These are phyloP conservation scores for Steromphala cineraria DNA, from an alignment of 2,888 invertebrate species.

Conservation along the genomic window DNA sequence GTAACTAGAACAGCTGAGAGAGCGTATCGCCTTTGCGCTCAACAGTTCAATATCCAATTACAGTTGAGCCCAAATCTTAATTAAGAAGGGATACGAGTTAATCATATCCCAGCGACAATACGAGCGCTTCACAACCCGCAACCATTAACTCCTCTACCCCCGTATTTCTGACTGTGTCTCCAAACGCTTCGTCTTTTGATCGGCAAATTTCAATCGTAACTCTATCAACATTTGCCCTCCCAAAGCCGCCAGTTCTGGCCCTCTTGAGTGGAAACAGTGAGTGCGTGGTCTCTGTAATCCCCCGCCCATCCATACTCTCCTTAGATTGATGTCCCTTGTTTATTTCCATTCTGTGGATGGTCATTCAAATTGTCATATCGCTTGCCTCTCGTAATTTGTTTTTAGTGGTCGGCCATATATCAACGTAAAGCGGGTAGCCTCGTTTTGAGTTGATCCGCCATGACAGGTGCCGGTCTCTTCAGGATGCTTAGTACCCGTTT, in stretches of 20 bases:
- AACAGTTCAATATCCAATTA: neutral
- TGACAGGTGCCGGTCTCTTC: neutral
- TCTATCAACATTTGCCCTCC: slow-evolving; percentile 8
- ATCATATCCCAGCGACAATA: neutral
- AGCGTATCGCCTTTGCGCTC: neutral
- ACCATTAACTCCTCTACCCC: neutral
- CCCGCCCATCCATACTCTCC: neutral
- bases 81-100: neutral
- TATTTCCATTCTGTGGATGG: neutral
- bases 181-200: neutral
- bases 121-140: neutral
- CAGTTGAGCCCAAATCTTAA: neutral
- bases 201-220: neutral
- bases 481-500: neutral
- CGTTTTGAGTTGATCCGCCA: neutral
- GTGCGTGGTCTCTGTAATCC: neutral
- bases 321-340: neutral
- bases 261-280: neutral
- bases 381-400: neutral
- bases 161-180: neutral
- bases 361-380: neutral
- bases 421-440: neutral
- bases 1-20: neutral
- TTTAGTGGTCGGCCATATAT: neutral
- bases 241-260: neutral